These are phyloP conservation scores for Steromphala cineraria DNA, from an alignment of 2,888 invertebrate genomes.

Conservation along the genomic window DNA sequence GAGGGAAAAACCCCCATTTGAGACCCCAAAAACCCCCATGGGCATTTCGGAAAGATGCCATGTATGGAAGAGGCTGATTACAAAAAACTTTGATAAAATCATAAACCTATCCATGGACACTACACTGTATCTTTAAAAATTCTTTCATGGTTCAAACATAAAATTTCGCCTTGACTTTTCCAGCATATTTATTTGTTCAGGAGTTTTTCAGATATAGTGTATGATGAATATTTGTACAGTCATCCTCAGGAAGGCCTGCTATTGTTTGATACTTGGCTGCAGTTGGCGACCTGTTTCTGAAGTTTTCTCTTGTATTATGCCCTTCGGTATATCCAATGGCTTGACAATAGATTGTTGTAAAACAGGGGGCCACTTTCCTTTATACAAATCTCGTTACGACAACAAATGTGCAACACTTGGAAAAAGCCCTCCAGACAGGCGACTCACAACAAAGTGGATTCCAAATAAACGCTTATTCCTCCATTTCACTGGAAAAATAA, in stretches of 20 bases:
- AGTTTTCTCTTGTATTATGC: background rate
- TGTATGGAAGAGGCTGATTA: too few relatives aligned
- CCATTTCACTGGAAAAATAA: conserved; percentile 35
- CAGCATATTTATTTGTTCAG: background rate
- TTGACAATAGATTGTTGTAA: conserved; percentile 7
- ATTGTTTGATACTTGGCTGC: too few relatives aligned
- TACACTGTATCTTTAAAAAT: too few relatives aligned
- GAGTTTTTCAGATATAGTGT: background rate
- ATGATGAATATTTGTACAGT: background rate
- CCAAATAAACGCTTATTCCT: conserved; percentile 34
- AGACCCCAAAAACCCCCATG: too few relatives aligned
- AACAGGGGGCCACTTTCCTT: background rate
- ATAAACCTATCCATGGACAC: too few relatives aligned
- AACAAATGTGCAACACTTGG: conserved; percentile 11
- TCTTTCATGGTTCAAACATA: too few relatives aligned
- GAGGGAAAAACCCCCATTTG: too few relatives aligned
- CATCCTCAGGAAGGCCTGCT: too few relatives aligned
- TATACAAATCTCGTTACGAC: background rate
- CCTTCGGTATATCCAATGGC: background rate
- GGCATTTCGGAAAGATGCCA: too few relatives aligned
- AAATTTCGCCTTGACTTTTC: background rate
- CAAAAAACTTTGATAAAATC: too few relatives aligned
- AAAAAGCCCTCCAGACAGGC: background rate
- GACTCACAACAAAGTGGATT: conserved; percentile 32
- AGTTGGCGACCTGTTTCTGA: background rate